Base-by-base conservation (phyloP, 2,797 vertebrate genomes). In the Thunnus albacares region DNA sequence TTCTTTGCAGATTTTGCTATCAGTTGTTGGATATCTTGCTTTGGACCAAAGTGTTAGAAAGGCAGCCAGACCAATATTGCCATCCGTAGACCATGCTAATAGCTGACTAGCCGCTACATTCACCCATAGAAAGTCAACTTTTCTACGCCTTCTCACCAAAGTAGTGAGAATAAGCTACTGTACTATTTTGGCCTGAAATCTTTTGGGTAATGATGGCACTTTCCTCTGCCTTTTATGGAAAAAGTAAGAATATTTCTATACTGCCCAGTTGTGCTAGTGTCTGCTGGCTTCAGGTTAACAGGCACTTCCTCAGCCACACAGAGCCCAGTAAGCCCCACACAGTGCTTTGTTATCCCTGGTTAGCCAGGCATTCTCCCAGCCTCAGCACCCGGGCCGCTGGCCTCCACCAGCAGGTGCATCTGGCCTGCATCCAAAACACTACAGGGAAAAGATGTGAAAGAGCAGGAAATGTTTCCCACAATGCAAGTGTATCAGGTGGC, bases 401-500 rank as follows among this genome's bases (percentile, higher is more conserved):
- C 75, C 43, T 77, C 59, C 38, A 43, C 41, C 59, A 79, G 83
- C 88, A 91, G 87, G 87, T 91, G 89, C 61, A 5, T 55, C 62
- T 77, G 76, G 79, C 76, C 60, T n/a, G 11, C 71, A 76, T 76
- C 60, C 81, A 80, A 58, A 73, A 43, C 51, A 53, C 74, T 7
- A 28, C 11, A 11, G 55, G 45, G 49, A 57, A 77, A 11, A 57
- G 55, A 76, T 59, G 72, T 74, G 66, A 83, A 80, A 80, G 71
- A 64, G 56, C 71, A 86, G 80, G 79, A 89, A 84, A 61, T 75
- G 58, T 88, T 93, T 93, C 89, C 87, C 91, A 94, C 80, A 91
- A 52, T 82, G 89, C 71, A 92, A 93, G 77, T 93, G 91, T 94
- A 90, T 83, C 93, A 92, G 89, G 80, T 81, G 65, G 71, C 13